Conservation (phyloP, 2,888 invertebrate genomes). For the Plagiodera versicolora region DNA sequence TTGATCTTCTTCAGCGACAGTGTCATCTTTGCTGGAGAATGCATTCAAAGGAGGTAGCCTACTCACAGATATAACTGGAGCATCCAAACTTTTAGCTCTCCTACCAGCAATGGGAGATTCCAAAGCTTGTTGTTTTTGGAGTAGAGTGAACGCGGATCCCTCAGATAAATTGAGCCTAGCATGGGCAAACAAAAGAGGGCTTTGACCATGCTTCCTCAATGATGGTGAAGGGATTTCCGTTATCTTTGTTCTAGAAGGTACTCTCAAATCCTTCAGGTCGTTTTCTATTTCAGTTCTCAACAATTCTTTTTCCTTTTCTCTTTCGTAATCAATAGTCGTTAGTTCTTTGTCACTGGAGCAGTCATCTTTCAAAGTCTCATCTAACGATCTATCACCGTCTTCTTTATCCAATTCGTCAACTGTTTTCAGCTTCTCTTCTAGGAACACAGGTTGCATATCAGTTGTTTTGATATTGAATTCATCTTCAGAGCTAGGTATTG, state of each 20-base stretch:
- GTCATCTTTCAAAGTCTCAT: constrained; percentile 48
- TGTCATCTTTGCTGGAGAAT: constrained; percentile 87
- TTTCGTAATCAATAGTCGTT: constrained; percentile 42
- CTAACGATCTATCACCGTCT: constrained; percentile 48
- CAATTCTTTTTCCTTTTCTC: constrained; percentile 48
- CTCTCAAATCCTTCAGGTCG: constrained; percentile 50
- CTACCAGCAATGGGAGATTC: constrained; percentile 75
- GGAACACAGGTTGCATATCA: constrained; percentile 56
- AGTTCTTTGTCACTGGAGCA: constrained; percentile 37
- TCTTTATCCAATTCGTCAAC: constrained; percentile 48
- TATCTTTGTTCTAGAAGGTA: constrained; percentile 59
- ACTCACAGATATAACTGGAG: constrained; percentile 79
- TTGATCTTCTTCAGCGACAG: constrained; percentile 75
- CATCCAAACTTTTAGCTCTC: constrained; percentile 81
- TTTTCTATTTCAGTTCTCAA: constrained; percentile 52
- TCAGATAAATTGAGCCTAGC: constrained; percentile 81
- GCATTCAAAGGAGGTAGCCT: constrained; percentile 81
- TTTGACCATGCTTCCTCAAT: constrained; percentile 71
- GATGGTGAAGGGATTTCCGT: constrained; percentile 72
- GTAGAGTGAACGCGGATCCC: constrained; percentile 74
- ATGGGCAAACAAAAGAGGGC: constrained; percentile 77
- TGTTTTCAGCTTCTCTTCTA: constrained; percentile 44
- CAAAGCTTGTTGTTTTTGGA: constrained; percentile 76
- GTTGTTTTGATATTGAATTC: constrained; percentile 64
- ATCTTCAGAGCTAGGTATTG: constrained; percentile 76